A percentile compares a stretch with the other conserved stretches of the same genome.
These are phyloP conservation scores for Athalia cordata DNA, from an alignment of 2,888 invertebrate genomes.

Conservation along the genomic window DNA sequence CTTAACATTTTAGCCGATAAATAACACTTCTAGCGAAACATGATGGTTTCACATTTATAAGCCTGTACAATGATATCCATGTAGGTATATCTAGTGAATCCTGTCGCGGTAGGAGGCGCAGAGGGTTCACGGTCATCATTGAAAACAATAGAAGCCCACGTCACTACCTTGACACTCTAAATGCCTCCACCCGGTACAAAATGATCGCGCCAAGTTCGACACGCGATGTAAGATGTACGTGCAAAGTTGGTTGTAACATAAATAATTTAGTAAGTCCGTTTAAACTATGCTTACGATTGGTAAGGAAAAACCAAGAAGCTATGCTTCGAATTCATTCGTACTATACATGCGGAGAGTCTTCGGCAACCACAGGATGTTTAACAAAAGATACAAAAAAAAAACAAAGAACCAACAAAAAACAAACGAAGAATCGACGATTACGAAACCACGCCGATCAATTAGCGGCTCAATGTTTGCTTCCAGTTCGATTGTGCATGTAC, in stretches of 20 bases:
- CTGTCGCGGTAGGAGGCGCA: constrained; percentile 25
- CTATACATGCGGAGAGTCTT: no score
- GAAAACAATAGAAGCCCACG: constrained; percentile 45
- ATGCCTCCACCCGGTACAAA: constrained; percentile 39
- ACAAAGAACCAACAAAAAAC: background rate
- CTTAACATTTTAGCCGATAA: constrained; percentile 20
- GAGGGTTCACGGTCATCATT: constrained; percentile 43
- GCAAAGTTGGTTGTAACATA: constrained; percentile 15
- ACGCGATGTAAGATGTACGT: constrained; percentile 16
- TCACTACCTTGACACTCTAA: constrained; percentile 44
- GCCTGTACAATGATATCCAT: background rate
- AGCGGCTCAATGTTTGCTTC: no score
- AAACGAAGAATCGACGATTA: no score
- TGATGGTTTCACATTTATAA: no score
- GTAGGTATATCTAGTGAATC: constrained; percentile 28
- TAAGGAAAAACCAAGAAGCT: constrained; percentile 32
- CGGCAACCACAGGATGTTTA: background rate
- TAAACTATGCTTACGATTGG: constrained; percentile 2
- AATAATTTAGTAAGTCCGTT: constrained; percentile 15
- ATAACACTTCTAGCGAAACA: constrained; percentile 16
- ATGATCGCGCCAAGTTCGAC: constrained; percentile 25
- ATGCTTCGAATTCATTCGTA: background rate
- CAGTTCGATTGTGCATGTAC: no score
- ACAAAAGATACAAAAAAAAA: background rate
- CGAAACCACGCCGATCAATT: no score